Percentiles rank a stretch among this genome's conserved stretches.
phyloP scores from a whole-genome alignment of 2,888 invertebrate genomes.

The Trichopoda pennipes region DNA sequence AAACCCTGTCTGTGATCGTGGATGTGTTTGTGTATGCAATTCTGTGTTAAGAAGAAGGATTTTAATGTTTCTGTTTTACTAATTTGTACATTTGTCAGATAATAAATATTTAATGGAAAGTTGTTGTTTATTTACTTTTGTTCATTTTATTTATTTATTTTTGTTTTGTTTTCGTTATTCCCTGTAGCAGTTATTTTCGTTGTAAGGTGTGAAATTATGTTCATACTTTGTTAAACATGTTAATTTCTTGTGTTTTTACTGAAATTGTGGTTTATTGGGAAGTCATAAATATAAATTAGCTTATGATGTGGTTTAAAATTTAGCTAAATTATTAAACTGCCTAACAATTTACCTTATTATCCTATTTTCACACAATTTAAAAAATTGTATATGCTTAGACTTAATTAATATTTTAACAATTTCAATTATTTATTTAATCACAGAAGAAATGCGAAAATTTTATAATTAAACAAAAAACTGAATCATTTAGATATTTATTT shows the following conservation, averaged over 20 bases:
- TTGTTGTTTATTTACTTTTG: slow-evolving; percentile 60
- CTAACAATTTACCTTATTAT: slow-evolving; percentile 11
- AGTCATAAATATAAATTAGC: slow-evolving; percentile 63
- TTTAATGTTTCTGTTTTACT: slow-evolving; percentile 68
- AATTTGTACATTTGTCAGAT: slow-evolving; percentile 69
- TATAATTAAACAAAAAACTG: too few relatives aligned
- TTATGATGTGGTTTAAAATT: slow-evolving; percentile 43
- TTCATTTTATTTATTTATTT: neutral
- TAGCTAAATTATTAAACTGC: slow-evolving; percentile 18
- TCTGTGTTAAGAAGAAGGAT: slow-evolving; percentile 49
- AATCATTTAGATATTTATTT: too few relatives aligned
- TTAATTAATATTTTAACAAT: too few relatives aligned
- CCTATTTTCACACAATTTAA: too few relatives aligned
- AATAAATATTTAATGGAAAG: slow-evolving; percentile 69
- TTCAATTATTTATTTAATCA: too few relatives aligned
- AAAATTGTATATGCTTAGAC: too few relatives aligned
- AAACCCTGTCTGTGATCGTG: neutral
- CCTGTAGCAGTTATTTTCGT: slow-evolving; percentile 33
- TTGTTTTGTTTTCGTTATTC: slow-evolving; percentile 15
- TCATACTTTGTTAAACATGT: slow-evolving; percentile 65
- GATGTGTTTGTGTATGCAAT: neutral
- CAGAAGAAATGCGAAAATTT: too few relatives aligned
- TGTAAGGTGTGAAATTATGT: slow-evolving; percentile 66
- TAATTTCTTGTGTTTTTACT: slow-evolving; percentile 8
- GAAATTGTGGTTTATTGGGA: slow-evolving; percentile 44